Evolutionary conservation across 2,888 invertebrate species (phyloP).

Genomic region (Archips xylosteana): DNA sequence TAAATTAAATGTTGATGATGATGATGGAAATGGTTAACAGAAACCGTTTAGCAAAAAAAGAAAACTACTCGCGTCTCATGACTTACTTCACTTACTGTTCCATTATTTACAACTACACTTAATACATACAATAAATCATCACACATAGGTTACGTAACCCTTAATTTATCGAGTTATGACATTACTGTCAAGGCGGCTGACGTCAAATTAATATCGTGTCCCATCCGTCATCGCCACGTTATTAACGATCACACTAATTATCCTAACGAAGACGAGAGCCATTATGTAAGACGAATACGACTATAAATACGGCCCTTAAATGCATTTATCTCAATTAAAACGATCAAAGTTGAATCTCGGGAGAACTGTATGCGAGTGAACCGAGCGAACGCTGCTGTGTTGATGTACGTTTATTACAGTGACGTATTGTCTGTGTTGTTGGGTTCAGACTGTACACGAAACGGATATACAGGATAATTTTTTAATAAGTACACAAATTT

Average conservation of each 20-base stretch:
- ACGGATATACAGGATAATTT: too few species aligned
- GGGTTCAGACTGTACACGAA: too few species aligned
- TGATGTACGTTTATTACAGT: too few species aligned
- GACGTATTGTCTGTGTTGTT: too few species aligned
- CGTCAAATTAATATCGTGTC: constrained; percentile 68
- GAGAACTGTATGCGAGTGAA: constrained; percentile 41
- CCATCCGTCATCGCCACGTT: constrained; percentile 66
- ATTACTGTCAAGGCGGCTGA: constrained; percentile 62
- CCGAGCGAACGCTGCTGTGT: neutral
- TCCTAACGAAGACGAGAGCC: constrained; percentile 62
- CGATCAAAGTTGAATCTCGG: constrained; percentile 61
- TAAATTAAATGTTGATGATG: too few species aligned
- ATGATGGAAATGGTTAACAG: too few species aligned
- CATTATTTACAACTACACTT: constrained; percentile 4
- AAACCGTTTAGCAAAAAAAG: too few species aligned
- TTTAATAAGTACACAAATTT: too few species aligned
- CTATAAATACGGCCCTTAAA: constrained; percentile 58
- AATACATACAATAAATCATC: constrained; percentile 32
- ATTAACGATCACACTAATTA: constrained; percentile 77
- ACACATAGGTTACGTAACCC: constrained; percentile 44
- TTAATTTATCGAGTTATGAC: constrained; percentile 61
- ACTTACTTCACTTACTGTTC: too few species aligned
- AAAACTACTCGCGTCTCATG: too few species aligned
- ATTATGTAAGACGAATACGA: constrained; percentile 63
- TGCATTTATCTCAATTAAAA: constrained; percentile 74